phyloP scores from a whole-genome alignment of 2,797 vertebrate species.

The Halcyon chelicuti region DNA sequence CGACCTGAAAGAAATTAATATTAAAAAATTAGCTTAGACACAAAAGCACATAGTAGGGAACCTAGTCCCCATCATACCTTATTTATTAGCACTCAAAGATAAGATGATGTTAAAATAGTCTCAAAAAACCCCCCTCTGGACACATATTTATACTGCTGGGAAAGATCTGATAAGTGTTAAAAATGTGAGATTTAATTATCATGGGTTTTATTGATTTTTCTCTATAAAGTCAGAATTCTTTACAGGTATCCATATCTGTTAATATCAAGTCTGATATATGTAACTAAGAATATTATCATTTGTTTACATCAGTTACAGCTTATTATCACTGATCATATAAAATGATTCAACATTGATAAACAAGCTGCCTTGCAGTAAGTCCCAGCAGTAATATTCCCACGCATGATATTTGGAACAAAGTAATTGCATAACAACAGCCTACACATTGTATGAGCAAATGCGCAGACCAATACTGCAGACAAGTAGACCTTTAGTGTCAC shows the following conservation, averaged over 20 bases:
- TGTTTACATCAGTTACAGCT: not conserved
- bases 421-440: not conserved
- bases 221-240: not conserved
- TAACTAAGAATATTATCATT: not conserved
- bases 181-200: not conserved
- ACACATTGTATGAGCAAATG: not conserved
- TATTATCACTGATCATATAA: not conserved
- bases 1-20: not conserved
- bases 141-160: not conserved
- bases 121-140: not conserved
- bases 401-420: not conserved
- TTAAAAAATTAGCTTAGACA: not conserved
- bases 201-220: not conserved
- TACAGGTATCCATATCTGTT: accelerated
- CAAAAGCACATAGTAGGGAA: not conserved
- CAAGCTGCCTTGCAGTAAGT: not conserved
- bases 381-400: not conserved
- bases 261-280: not conserved
- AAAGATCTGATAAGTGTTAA: not conserved
- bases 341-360: not conserved
- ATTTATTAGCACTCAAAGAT: not conserved
- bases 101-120: not conserved
- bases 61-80: not conserved
- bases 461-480: not conserved
- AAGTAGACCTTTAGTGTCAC: not conserved